A percentile compares a stretch with the other conserved stretches of the same genome.
Conservation (phyloP, 2,888 invertebrate species). For the Hedya salicella region DNA sequence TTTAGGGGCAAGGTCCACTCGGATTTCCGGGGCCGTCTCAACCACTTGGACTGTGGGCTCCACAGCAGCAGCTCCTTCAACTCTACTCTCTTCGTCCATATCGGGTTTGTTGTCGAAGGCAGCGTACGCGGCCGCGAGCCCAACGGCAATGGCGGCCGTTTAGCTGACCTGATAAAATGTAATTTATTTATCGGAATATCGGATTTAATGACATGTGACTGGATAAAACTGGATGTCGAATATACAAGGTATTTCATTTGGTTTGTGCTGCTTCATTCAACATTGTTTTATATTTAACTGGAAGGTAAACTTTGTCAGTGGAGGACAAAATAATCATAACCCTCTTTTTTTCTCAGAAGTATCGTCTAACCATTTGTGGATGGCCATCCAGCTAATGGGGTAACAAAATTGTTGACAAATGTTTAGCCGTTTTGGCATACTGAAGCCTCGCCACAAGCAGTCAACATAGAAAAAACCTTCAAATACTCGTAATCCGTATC, state of each 20-base stretch:
- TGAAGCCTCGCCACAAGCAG: too few species aligned
- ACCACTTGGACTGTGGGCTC: background rate
- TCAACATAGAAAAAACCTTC: too few species aligned
- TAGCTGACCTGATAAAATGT: constrained; percentile 10
- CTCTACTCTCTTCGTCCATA: constrained; percentile 24
- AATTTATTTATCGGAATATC: constrained; percentile 10
- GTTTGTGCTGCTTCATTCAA: too few species aligned
- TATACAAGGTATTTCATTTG: background rate
- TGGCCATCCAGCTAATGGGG: too few species aligned
- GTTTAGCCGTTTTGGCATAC: too few species aligned
- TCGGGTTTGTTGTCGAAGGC: background rate
- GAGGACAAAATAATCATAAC: too few species aligned
- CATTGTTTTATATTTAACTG: too few species aligned
- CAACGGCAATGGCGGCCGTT: constrained; percentile 3
- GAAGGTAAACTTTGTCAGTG: too few species aligned
- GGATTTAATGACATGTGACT: background rate
- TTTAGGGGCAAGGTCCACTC: background rate
- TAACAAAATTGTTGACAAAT: too few species aligned
- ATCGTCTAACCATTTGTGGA: too few species aligned
- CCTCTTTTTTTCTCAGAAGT: too few species aligned
- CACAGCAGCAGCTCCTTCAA: background rate
- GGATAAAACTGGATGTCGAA: background rate
- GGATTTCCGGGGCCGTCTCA: background rate
- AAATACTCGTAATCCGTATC: too few species aligned
- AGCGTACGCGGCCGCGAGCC: constrained; percentile 16